These are phyloP conservation scores for Potamarius usumacintae DNA, from an alignment of 2,113 vertebrate species.

Conservation along the genomic window DNA sequence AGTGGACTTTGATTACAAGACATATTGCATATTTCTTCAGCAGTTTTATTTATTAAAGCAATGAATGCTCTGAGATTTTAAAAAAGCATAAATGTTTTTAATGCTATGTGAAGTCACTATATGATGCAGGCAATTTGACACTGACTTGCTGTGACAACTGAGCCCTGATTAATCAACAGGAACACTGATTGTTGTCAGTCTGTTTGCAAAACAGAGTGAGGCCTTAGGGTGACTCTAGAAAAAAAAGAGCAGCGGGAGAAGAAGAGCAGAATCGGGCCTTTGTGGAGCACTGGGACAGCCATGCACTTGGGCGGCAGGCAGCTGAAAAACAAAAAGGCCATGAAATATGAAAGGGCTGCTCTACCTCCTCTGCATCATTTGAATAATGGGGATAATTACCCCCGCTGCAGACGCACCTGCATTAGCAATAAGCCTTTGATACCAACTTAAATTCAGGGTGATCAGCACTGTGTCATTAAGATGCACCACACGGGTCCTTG, in stretches of 20 bases:
- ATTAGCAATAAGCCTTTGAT: conserved; percentile 61
- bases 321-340: conserved; percentile 53
- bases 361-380: conserved; percentile 55
- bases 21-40: neutral
- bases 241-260: conserved; percentile 37
- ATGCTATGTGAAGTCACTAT: conserved; percentile 24
- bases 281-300: conserved; percentile 44
- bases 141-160: conserved; percentile 56
- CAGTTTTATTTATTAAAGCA: neutral
- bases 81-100: conserved; percentile 1
- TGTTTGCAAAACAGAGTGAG: conserved; percentile 65
- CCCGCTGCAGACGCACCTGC: conserved; percentile 49
- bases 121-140: conserved; percentile 30
- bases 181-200: conserved; percentile 61
- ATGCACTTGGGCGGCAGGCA: conserved; percentile 44
- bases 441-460: conserved; percentile 53
- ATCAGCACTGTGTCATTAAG: conserved; percentile 51
- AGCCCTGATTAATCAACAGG: conserved; percentile 62
- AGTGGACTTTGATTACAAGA: neutral
- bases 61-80: neutral
- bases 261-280: conserved; percentile 45
- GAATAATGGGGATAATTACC: conserved; percentile 64
- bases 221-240: conserved; percentile 39
- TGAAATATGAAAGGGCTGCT: conserved; percentile 60
- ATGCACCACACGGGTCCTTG: conserved; percentile 43